These are phyloP conservation scores for Chalcis sispes DNA, from an alignment of 2,888 invertebrate genomes.

Conservation along the genomic window DNA sequence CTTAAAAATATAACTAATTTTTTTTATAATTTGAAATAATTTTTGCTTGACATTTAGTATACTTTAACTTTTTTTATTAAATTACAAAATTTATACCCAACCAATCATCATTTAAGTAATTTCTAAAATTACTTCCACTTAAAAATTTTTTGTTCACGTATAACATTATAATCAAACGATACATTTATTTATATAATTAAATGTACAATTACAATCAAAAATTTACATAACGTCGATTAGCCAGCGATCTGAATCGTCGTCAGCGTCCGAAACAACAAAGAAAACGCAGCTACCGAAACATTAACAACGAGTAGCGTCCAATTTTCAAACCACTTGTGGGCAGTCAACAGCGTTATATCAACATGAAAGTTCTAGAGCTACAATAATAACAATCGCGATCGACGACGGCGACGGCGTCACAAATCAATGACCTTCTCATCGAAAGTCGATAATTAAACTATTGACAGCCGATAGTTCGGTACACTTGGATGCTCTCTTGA, in stretches of 20 bases:
- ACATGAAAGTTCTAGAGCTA: constrained; percentile 2
- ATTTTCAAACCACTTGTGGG: neutral
- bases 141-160: too few species aligned
- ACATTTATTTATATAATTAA: neutral
- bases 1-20: too few species aligned
- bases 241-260: neutral
- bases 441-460: constrained; percentile 35
- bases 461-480: constrained; percentile 16
- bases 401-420: too few species aligned
- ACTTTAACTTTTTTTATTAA: neutral
- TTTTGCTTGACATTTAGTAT: neutral
- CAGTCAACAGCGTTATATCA: neutral
- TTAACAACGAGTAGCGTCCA: neutral
- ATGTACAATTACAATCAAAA: neutral
- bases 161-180: neutral
- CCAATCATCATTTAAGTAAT: constrained; percentile 22
- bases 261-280: neutral
- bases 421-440: constrained; percentile 8
- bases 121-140: neutral
- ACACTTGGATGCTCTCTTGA: constrained; percentile 6
- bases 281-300: neutral
- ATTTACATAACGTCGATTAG: neutral
- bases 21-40: too few species aligned
- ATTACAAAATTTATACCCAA: neutral
- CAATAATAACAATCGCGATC: constrained; percentile 31